These are phyloP conservation scores for Trachelus tabidus DNA, from an alignment of 2,888 invertebrate genomes.

Conservation along the genomic window DNA sequence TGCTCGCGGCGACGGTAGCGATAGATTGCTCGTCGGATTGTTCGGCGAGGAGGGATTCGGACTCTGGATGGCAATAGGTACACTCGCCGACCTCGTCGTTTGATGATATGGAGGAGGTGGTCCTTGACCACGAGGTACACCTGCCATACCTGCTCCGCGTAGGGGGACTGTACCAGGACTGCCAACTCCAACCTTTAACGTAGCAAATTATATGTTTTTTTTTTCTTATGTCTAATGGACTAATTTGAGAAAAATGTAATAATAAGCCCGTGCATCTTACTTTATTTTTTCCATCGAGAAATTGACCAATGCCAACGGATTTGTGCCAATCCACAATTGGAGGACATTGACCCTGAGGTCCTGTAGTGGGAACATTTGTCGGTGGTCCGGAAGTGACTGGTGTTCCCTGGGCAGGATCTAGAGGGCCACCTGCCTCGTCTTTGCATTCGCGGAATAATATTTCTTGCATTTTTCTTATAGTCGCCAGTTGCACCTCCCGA, in stretches of 20 bases:
- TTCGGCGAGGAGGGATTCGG: conserved; percentile 80
- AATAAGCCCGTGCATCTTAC: conserved; percentile 39
- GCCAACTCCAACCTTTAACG: conserved; percentile 43
- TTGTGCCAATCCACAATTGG: conserved; percentile 88
- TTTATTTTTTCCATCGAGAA: conserved; percentile 80
- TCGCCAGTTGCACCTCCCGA: conserved; percentile 92
- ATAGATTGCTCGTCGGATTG: conserved; percentile 77
- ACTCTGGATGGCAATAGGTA: conserved; percentile 79
- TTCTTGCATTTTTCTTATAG: conserved; percentile 91
- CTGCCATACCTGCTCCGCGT: conserved; percentile 58
- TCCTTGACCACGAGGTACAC: conserved; percentile 73
- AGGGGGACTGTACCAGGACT: conserved; percentile 54
- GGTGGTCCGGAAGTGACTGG: conserved; percentile 46
- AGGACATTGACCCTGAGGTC: conserved; percentile 55
- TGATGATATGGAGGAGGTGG: conserved; percentile 85
- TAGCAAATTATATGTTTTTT: conserved; percentile 1
- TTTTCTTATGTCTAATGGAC: neutral
- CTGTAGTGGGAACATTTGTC: conserved; percentile 55
- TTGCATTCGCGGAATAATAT: conserved; percentile 88
- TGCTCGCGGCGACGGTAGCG: conserved; percentile 79
- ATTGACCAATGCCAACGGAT: conserved; percentile 88
- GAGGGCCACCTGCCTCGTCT: conserved; percentile 48
- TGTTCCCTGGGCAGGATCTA: conserved; percentile 62
- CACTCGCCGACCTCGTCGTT: conserved; percentile 78
- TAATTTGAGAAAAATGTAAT: neutral